A percentile compares a stretch with the other conserved stretches of the same genome.
Conservation (phyloP, 2,797 vertebrate species). For the Galagoides demidoff region DNA sequence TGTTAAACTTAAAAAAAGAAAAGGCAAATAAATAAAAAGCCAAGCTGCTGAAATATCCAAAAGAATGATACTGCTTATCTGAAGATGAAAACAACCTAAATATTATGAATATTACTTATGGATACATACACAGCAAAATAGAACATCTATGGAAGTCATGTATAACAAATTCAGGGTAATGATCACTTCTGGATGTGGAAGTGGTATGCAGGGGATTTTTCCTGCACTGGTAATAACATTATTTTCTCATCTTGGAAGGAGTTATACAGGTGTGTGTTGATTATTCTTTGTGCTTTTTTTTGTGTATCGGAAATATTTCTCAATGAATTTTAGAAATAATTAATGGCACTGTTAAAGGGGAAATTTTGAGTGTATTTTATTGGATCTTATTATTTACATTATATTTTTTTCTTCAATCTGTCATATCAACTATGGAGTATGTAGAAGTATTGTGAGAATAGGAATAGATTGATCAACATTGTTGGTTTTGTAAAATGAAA, state of each 20-base stretch:
- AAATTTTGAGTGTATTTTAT: not conserved
- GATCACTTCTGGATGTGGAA: not conserved
- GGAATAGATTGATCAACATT: not conserved
- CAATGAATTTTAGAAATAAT: not conserved
- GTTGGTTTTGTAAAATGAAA: constrained; percentile 6
- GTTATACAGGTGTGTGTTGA: not conserved
- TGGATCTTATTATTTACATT: not conserved
- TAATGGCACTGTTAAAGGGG: not conserved
- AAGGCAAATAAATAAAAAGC: not conserved
- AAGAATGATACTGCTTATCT: not conserved
- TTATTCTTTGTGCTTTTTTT: not conserved
- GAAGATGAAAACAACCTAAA: not conserved
- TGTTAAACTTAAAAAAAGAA: constrained; percentile 36
- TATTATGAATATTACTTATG: not conserved
- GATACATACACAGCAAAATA: not conserved
- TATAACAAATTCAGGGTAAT: not conserved
- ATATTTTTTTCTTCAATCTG: constrained; percentile 15
- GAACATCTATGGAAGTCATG: not conserved
- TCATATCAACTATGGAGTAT: not conserved
- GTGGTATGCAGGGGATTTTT: not conserved
- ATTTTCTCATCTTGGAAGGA: constrained; percentile 25
- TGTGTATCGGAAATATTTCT: constrained; percentile 27
- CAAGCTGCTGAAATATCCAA: not conserved
- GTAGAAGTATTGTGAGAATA: not conserved
- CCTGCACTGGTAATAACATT: constrained; percentile 9